Conservation (phyloP, 2,797 vertebrate species). For the Anabas testudineus region DNA sequence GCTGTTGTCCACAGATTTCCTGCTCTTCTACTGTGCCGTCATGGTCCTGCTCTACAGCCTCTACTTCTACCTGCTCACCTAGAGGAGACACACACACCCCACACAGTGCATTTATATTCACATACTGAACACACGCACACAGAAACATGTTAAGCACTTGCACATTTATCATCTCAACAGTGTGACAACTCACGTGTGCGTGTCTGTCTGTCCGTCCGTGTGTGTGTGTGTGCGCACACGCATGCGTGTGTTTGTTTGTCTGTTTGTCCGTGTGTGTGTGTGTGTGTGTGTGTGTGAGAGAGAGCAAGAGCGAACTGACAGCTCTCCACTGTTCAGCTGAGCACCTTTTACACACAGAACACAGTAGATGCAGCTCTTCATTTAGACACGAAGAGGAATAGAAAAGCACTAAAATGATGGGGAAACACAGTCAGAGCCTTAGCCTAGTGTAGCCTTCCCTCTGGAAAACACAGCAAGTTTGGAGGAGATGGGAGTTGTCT, state of each 20-base stretch:
- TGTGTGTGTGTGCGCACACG: slow-evolving; percentile 16
- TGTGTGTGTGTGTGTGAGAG: slow-evolving; percentile 23
- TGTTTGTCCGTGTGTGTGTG: slow-evolving; percentile 4
- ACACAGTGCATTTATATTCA: background rate
- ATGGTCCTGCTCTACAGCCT: slow-evolving; percentile 89
- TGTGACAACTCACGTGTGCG: too few relatives aligned
- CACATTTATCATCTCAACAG: slow-evolving; percentile 23
- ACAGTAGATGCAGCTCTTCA: slow-evolving; percentile 20
- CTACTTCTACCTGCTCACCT: slow-evolving; percentile 84
- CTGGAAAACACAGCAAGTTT: slow-evolving; percentile 22
- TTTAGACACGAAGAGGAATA: background rate
- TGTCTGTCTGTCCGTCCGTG: too few relatives aligned
- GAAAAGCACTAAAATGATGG: slow-evolving; percentile 19
- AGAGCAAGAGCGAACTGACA: too few relatives aligned
- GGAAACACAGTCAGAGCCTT: slow-evolving; percentile 52
- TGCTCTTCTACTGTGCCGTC: slow-evolving; percentile 89
- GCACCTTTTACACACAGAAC: slow-evolving; percentile 41
- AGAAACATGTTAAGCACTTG: background rate
- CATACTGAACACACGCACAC: slow-evolving; percentile 10
- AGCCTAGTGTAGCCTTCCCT: slow-evolving; percentile 51
- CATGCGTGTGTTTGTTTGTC: slow-evolving; percentile 17
- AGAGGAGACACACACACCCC: slow-evolving; percentile 36
- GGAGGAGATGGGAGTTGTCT: background rate
- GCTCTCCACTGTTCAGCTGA: slow-evolving; percentile 11
- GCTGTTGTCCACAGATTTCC: slow-evolving; percentile 87